phyloP scores from a whole-genome alignment of 2,113 vertebrate genomes.

The Pteropus alecto region DNA sequence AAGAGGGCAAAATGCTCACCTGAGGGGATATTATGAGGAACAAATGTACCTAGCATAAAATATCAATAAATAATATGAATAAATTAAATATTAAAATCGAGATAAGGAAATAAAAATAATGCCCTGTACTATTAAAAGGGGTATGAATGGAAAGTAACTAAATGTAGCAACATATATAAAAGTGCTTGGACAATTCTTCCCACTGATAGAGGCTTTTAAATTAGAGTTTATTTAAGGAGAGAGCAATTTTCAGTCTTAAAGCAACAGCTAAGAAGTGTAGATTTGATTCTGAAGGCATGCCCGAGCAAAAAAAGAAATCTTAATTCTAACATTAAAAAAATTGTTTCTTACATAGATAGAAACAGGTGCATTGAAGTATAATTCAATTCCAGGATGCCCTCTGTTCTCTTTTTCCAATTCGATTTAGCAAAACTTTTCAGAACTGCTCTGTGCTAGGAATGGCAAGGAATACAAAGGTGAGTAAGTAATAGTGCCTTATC shows the following conservation, averaged over 20 bases:
- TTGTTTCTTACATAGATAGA: background rate
- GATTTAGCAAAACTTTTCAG: constrained; percentile 28
- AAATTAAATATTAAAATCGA: background rate
- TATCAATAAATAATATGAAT: background rate
- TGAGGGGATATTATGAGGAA: background rate
- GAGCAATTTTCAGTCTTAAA: background rate
- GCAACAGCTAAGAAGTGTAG: background rate
- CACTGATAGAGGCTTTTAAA: background rate
- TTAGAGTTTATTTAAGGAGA: background rate
- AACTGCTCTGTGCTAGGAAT: background rate
- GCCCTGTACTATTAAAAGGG: background rate
- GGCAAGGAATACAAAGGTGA: background rate
- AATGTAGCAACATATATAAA: background rate
- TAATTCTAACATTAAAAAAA: constrained; percentile 1
- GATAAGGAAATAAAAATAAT: background rate
- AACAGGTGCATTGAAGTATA: background rate
- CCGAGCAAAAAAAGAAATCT: background rate
- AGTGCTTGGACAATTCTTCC: background rate
- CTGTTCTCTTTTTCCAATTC: constrained; percentile 26
- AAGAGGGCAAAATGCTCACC: background rate
- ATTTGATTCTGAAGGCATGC: constrained; percentile 3
- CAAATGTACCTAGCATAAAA: background rate
- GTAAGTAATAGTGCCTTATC: background rate
- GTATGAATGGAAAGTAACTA: background rate
- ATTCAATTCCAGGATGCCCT: constrained; percentile 21